Conservation (phyloP, 2,113 vertebrate species). For the Zosterops pallidus region DNA sequence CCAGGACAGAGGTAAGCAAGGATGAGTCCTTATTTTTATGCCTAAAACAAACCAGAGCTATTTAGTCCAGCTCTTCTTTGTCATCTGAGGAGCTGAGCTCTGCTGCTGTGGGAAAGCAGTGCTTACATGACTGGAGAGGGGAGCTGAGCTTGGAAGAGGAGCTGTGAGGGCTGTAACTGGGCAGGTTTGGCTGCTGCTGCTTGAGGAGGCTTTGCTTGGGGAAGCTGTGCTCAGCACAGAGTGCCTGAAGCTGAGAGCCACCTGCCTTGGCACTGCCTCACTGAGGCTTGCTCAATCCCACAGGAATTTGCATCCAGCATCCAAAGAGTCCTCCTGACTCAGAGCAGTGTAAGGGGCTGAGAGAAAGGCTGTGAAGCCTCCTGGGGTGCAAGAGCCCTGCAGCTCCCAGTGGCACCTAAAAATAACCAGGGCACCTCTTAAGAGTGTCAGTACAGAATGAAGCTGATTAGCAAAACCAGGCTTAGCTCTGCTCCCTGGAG, state of each 20-base stretch:
- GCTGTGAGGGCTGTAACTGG: not conserved
- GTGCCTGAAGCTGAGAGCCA: not conserved
- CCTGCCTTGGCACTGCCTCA: not conserved
- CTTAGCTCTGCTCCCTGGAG: not conserved
- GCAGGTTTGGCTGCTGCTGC: not conserved
- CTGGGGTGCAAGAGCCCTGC: conserved; percentile 12
- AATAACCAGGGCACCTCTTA: conserved; percentile 1
- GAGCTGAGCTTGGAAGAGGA: not conserved
- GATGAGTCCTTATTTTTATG: not conserved
- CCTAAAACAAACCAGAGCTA: not conserved
- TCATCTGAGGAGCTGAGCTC: not conserved
- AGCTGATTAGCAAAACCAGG: conserved; percentile 1
- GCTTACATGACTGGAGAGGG: not conserved
- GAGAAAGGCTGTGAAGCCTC: not conserved
- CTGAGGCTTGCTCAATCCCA: not conserved
- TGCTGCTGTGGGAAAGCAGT: not conserved
- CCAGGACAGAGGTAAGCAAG: not conserved
- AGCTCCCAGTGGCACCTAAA: conserved; percentile 27
- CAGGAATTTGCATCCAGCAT: not conserved
- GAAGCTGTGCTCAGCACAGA: not conserved
- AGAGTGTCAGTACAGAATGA: not conserved
- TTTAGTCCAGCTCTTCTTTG: not conserved
- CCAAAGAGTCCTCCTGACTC: not conserved
- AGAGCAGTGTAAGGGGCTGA: not conserved
- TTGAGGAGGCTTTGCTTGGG: not conserved